Evolutionary conservation across 2,113 vertebrate genomes (phyloP).

Genomic region (Peromyscus maniculatus): DNA sequence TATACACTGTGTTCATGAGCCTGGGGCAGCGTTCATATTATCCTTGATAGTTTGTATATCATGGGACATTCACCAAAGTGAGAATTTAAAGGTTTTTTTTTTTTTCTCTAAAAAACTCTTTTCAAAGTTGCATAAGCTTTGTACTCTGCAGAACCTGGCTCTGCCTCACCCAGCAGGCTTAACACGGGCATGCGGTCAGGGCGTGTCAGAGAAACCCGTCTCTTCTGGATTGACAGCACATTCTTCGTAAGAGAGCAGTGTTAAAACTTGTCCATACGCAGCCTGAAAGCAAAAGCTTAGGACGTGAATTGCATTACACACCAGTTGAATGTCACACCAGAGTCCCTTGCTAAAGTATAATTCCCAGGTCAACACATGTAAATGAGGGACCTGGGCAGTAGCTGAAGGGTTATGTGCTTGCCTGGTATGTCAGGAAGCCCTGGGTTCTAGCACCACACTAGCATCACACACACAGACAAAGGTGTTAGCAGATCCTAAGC

Average conservation of each 20-base stretch:
- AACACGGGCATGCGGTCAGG: background rate
- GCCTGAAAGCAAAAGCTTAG: constrained; percentile 21
- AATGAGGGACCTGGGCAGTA: background rate
- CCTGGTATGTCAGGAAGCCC: background rate
- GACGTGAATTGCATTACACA: background rate
- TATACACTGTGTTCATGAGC: background rate
- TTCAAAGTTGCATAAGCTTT: background rate
- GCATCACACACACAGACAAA: background rate
- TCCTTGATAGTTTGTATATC: background rate
- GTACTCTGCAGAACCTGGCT: background rate
- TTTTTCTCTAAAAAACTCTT: background rate
- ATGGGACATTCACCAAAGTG: background rate
- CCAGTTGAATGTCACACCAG: background rate
- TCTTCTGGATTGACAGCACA: background rate
- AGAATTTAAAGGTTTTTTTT: background rate
- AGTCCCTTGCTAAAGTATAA: background rate
- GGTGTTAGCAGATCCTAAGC: background rate
- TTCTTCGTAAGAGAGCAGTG: background rate
- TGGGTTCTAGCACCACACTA: background rate
- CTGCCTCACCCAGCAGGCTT: background rate
- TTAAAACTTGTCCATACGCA: constrained; percentile 25
- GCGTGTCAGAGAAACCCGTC: background rate
- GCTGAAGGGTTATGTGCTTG: background rate
- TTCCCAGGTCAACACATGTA: background rate
- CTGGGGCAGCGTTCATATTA: background rate